Base-by-base conservation (phyloP, 2,797 vertebrate genomes). In the Myotis findleyi region DNA sequence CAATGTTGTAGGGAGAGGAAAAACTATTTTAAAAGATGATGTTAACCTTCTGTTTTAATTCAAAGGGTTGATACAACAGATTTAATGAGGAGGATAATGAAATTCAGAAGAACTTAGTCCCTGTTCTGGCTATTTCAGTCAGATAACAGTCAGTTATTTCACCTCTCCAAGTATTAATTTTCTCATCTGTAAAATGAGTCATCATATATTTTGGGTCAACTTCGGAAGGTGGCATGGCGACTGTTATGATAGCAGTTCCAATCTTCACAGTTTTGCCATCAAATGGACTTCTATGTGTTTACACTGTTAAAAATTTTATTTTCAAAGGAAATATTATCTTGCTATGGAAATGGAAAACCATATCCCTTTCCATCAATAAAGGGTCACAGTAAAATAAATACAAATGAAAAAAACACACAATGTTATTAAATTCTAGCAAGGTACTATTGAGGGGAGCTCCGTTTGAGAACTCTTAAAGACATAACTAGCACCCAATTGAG, bases 321-420 rank as follows among this genome's bases (percentile, higher is more conserved):
- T 92, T 84, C 76, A 33, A 94, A 87, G 75, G 12, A 47, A 76
- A 81, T 94, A 68, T 80, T 72, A 75, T 87, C n/a, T 93, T 57
- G 57, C 17, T 10, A 49, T 27, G 33, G 82, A 59, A 59, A 41
- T 16, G 33, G 66, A 89, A 92, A 89, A 76, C 25, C 12, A 27
- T 4, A 49, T 57, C n/a, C 55, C 7, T 88, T 94, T 93, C 73
- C 77, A 86, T 41, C n/a, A 44, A 20, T 47, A 36, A 75, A 81
- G 73, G 44, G 33, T 66, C 64, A 21, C 1, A 27, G 57, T 79
- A 72, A 90, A 93, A 91, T 66, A 81, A 92, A 92, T n/a, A 84
- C 30, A 87, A 84, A 73, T 84, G 36, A 81, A 93, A 93, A 59
- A 14, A 76, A 41, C 62, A 16, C 57, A 13, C 1, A 23, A 17